phyloP scores from a whole-genome alignment of 2,797 vertebrate species.

The Poecilia velifera region DNA sequence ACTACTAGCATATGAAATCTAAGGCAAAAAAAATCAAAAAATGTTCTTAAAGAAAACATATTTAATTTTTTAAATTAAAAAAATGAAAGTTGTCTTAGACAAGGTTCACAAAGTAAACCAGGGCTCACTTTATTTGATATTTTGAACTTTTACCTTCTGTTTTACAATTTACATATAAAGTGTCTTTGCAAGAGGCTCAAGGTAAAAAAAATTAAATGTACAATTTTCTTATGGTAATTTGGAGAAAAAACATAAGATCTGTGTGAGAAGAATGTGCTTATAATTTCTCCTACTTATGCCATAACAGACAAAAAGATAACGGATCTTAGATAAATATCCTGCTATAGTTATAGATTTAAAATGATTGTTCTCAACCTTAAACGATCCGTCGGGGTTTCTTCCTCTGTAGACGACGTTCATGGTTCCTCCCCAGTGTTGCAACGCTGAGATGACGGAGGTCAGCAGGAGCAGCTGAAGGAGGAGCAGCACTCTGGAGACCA shows the following conservation, averaged over 20 bases:
- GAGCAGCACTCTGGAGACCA: conserved; percentile 6
- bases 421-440: conserved; percentile 5
- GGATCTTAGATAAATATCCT: neutral
- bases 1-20: too few species aligned
- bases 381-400: conserved; percentile 3
- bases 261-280: neutral
- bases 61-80: too few species aligned
- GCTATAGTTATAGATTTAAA: neutral
- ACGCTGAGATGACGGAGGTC: neutral
- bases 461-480: conserved; percentile 8
- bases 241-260: neutral
- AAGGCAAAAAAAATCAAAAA: too few species aligned
- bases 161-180: neutral
- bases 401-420: conserved; percentile 11
- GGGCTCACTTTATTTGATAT: neutral
- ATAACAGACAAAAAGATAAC: neutral
- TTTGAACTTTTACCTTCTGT: neutral
- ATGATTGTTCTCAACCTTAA: neutral
- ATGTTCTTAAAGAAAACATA: too few species aligned
- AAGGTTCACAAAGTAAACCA: neutral
- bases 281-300: neutral
- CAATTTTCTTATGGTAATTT: neutral
- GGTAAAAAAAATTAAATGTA: neutral
- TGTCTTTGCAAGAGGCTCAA: neutral
- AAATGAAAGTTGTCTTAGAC: too few species aligned